phyloP scores from a whole-genome alignment of 2,888 invertebrate species.

The Cyclophora albipunctata region DNA sequence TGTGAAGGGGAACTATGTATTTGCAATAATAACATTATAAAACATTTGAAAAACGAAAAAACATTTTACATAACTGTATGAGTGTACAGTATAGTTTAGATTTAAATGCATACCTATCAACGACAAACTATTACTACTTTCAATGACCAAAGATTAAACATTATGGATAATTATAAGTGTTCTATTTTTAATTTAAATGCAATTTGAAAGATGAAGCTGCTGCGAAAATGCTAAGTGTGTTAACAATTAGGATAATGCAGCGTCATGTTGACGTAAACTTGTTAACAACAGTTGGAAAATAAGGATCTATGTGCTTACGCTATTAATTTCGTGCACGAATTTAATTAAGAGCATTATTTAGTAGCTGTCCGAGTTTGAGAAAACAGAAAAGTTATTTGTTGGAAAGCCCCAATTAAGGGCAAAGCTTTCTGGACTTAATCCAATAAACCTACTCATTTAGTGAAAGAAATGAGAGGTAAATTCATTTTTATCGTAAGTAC shows the following conservation, averaged over 20 bases:
- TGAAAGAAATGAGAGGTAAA: slow-evolving; percentile 70
- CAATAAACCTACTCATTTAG: slow-evolving; percentile 74
- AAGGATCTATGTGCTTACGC: slow-evolving; percentile 25
- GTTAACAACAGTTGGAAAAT: slow-evolving; percentile 13
- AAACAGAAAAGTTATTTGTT: slow-evolving; percentile 72
- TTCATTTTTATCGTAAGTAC: slow-evolving; percentile 43
- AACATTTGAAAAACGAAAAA: too few species aligned
- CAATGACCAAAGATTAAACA: too few species aligned
- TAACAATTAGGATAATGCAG: slow-evolving; percentile 1
- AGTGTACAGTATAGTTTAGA: too few species aligned
- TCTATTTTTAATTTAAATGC: too few species aligned
- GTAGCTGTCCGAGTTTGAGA: slow-evolving; percentile 68
- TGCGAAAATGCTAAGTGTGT: too few species aligned
- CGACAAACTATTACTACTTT: too few species aligned
- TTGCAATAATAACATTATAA: too few species aligned
- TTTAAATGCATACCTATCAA: too few species aligned
- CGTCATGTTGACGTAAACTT: slow-evolving; percentile 3
- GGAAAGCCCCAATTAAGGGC: slow-evolving; percentile 72
- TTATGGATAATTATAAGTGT: too few species aligned
- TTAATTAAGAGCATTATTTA: slow-evolving; percentile 68
- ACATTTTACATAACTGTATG: too few species aligned
- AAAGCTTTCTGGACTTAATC: slow-evolving; percentile 72
- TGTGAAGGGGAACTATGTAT: too few species aligned
- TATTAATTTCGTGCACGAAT: slow-evolving; percentile 48
- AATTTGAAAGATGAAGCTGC: too few species aligned